Base-by-base conservation (phyloP, 2,113 vertebrate genomes). In the Barnardius zonarius region DNA sequence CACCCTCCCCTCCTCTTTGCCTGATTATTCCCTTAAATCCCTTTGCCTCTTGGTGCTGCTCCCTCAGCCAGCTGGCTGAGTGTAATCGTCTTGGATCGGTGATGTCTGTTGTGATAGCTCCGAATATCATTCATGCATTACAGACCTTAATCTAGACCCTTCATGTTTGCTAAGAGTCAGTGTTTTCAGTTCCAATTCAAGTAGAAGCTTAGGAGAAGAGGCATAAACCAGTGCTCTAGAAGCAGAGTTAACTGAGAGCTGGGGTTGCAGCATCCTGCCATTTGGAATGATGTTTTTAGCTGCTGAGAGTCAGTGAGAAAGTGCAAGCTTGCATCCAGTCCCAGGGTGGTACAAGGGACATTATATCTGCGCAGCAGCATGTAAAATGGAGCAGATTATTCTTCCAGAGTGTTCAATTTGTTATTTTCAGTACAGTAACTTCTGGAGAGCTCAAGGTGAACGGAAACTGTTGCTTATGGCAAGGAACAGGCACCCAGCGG, bases 21-120 rank as follows among this genome's bases (percentile, higher is more conserved):
- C 72, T 44, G 63, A 33, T 88, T 90, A 86, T 80, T 92, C 44
- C 41, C n/a, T 70, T 74, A 74, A 91, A 39, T 57, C 76, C 76
- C 44, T 88, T 80, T 88, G 48, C 54, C 33, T 48, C 44, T 3
- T 28, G 70, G 4, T 55, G 48, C 72, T 76, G 61, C 31, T 79
- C 12, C 48, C 17, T 39, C 20, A 19, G 78, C 51, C 11, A 24
- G 41, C 55, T 46, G 15, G 62, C 72, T 33, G 61, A 39, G 6
- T 3, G 0, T 51, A 35, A 90, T 79, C 27, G 0, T 55, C 44
- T 48, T 43, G 86, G 51, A 17, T 37, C 24, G 17, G 8, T 10
- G 44, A 4, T 66, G 66, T 62, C 81, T 63, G 52, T 28, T 4
- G 27, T 11, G 8, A 13, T 20, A 33, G 11, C 37, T 59, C 35